Base-by-base conservation (phyloP, 2,113 vertebrate genomes). In the Symphodus melops region DNA sequence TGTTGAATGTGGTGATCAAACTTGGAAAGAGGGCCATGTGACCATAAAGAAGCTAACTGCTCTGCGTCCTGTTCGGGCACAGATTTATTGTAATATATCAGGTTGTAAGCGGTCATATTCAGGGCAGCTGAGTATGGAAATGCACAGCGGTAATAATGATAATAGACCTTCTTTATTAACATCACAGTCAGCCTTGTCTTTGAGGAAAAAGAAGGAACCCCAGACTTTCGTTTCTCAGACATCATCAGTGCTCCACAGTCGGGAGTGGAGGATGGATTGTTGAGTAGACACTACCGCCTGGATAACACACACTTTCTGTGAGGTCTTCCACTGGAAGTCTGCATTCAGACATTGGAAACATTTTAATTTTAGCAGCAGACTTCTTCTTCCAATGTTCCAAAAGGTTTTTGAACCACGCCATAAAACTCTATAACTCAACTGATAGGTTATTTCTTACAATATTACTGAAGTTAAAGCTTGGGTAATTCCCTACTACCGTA, bases 41-140 rank as follows among this genome's bases (percentile, higher is more conserved):
- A 75, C 53, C 60, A 71, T 90, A 87, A 91, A 90, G 62, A 75
- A 61, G 63, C 67, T 20, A 75, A 81, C 33, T 81, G 68, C 71
- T 79, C 73, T 79, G 28, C 5, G 66, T 85, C 75, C 68, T 77
- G 48, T 79, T 86, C 81, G 49, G 69, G 61, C 6, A 62, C 54
- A 85, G 83, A 91, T 92, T 92, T 91, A 91, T 92, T 74, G 68
- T 81, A 75, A 81, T 83, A 81, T n/a, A 72, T 91, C 72, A 75
- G 52, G 58, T 72, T 75, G 67, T 62, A 60, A 67, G 66, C 36
- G 66, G 85, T 89, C 89, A 85, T 48, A 75, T 68, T 51, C 36
- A 1, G 86, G 84, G 48, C 87, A 88, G 58, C 79, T 72, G 70
- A 82, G 86, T 79, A 73, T 87, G 77, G 77, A 86, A 88, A 84